Evolutionary conservation across 2,797 vertebrate species (phyloP).

Genomic region (Carcharodon carcharias): DNA sequence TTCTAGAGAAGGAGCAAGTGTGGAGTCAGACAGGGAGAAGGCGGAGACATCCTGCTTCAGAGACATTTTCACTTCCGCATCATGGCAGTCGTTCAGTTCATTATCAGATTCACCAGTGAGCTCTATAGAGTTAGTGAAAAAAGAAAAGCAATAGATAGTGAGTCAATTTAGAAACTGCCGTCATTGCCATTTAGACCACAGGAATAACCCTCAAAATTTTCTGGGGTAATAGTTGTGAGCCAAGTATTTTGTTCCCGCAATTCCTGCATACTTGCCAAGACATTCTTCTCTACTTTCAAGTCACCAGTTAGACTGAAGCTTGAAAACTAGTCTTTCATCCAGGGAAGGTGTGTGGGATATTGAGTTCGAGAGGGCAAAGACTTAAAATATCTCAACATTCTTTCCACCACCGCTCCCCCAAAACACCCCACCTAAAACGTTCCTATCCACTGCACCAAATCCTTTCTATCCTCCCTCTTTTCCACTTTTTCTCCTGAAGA

Average conservation of each 20-base stretch:
- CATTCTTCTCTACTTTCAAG: not conserved
- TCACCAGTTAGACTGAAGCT: not conserved
- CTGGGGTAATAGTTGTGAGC: not conserved
- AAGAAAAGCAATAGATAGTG: not conserved
- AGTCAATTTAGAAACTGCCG: not conserved
- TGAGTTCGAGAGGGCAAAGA: not conserved
- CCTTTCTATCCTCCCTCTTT: too few relatives aligned
- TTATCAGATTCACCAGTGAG: not conserved
- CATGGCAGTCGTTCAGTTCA: not conserved
- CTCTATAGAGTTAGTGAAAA: not conserved
- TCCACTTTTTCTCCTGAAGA: not conserved
- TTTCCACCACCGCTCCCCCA: not conserved
- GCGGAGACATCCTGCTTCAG: conserved; percentile 10
- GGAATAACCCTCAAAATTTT: not conserved
- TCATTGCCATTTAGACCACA: not conserved
- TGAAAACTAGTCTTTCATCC: not conserved
- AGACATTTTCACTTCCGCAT: conserved; percentile 16
- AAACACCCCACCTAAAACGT: not conserved
- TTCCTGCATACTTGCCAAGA: not conserved
- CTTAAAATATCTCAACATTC: not conserved
- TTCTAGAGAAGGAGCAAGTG: not conserved
- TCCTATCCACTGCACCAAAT: too few relatives aligned
- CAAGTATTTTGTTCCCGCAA: not conserved
- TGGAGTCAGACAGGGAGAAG: not conserved
- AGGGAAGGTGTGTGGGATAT: not conserved